Percentiles rank a stretch among this genome's conserved stretches.
phyloP scores from a whole-genome alignment of 2,113 vertebrate genomes.

The Pithys albifrons region DNA sequence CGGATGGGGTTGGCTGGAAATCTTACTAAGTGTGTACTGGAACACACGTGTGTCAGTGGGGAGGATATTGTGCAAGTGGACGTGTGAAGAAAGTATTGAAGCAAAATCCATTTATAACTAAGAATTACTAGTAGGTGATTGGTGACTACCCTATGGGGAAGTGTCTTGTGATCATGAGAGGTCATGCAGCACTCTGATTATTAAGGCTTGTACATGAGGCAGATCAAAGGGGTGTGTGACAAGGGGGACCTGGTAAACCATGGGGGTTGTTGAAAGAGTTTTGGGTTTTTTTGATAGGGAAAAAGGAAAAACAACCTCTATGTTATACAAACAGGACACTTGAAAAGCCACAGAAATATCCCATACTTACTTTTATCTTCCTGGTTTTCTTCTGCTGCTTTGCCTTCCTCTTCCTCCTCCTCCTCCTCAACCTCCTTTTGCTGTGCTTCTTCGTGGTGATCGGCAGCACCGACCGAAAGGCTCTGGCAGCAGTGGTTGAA shows the following conservation, averaged over 20 bases:
- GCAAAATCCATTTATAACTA: constrained; percentile 17
- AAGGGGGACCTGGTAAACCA: background rate
- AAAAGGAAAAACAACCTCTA: background rate
- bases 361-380: constrained; percentile 82
- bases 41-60: background rate
- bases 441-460: constrained; percentile 80
- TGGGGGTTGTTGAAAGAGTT: background rate
- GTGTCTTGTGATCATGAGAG: background rate
- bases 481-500: constrained; percentile 89
- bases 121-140: background rate
- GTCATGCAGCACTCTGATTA: background rate
- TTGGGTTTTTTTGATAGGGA: background rate
- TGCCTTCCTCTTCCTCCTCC: constrained; percentile 77
- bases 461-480: constrained; percentile 78
- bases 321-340: constrained; percentile 8
- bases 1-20: background rate
- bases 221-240: background rate
- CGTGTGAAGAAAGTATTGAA: constrained; percentile 9
- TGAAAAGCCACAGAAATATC: constrained; percentile 59
- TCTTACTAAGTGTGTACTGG: background rate
- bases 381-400: constrained; percentile 75
- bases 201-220: background rate
- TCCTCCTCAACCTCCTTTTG: constrained; percentile 79
- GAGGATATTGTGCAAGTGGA: background rate
- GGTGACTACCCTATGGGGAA: background rate